phyloP scores from a whole-genome alignment of 2,797 vertebrate species.

The Centropyge bicolor region DNA sequence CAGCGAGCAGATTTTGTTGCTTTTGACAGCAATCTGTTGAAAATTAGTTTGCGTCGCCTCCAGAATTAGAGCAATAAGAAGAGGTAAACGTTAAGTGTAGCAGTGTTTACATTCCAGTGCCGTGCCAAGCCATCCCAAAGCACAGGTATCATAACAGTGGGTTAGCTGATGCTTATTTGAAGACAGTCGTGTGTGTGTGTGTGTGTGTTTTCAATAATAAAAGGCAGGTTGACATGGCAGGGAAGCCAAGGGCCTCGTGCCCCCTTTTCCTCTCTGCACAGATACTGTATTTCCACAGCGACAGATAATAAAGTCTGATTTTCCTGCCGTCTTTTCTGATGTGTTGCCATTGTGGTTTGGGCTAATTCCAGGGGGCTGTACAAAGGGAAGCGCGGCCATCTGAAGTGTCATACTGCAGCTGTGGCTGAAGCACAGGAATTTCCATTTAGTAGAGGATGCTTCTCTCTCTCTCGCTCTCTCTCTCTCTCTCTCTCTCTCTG shows the following conservation, averaged over 20 bases:
- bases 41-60: slow-evolving; percentile 27
- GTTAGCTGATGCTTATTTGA: slow-evolving; percentile 44
- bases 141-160: slow-evolving; percentile 37
- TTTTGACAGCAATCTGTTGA: slow-evolving; percentile 14
- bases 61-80: slow-evolving; percentile 26
- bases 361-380: slow-evolving; percentile 91
- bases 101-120: slow-evolving; percentile 39
- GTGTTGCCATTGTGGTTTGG: slow-evolving; percentile 94
- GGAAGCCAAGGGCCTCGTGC: slow-evolving; percentile 69
- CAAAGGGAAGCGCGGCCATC: slow-evolving; percentile 92
- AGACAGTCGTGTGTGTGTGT: slow-evolving; percentile 32
- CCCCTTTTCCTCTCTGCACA: slow-evolving; percentile 70
- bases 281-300: slow-evolving; percentile 83
- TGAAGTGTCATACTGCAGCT: slow-evolving; percentile 94
- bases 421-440: slow-evolving; percentile 87
- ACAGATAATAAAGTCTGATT: slow-evolving; percentile 90
- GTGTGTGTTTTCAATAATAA: slow-evolving; percentile 56
- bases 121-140: slow-evolving; percentile 25
- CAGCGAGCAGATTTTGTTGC: slow-evolving; percentile 1
- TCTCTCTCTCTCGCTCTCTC: slow-evolving; percentile 49
- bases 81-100: slow-evolving; percentile 9
- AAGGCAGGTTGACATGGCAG: slow-evolving; percentile 67
- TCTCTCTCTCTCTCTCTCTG: slow-evolving; percentile 27
- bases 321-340: slow-evolving; percentile 87
- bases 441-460: slow-evolving; percentile 87